Percentiles rank a stretch among this genome's conserved stretches.
phyloP scores from a whole-genome alignment of 2,113 vertebrate genomes.

The Lichenostomus cassidix region DNA sequence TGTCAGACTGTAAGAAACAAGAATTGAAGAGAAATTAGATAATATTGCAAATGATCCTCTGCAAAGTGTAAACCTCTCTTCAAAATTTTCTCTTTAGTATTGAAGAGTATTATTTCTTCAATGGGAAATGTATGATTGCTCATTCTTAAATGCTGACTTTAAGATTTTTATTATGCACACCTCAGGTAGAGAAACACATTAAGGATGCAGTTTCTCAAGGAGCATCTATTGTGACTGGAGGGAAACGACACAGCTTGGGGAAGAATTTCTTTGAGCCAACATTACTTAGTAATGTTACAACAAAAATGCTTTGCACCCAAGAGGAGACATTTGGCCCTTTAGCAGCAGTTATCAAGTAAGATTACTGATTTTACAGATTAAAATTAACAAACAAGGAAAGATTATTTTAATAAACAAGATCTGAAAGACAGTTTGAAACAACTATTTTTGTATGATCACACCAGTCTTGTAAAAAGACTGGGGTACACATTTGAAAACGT shows the following conservation, averaged over 20 bases:
- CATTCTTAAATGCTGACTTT: not conserved
- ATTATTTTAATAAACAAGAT: not conserved
- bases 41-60: not conserved
- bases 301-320: slow-evolving; percentile 86
- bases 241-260: slow-evolving; percentile 81
- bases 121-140: not conserved
- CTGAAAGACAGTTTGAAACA: not conserved
- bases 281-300: slow-evolving; percentile 83
- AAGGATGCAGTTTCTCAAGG: slow-evolving; percentile 86
- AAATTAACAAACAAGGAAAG: not conserved
- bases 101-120: not conserved
- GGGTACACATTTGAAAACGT: not conserved
- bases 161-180: not conserved
- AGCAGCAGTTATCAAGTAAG: slow-evolving; percentile 90
- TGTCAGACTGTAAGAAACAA: not conserved
- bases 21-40: not conserved
- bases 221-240: slow-evolving; percentile 84
- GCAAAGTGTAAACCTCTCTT: not conserved
- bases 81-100: not conserved
- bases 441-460: not conserved
- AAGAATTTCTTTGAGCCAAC: slow-evolving; percentile 94
- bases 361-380: not conserved
- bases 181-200: slow-evolving; percentile 88
- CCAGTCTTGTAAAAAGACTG: not conserved
- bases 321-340: slow-evolving; percentile 96